Evolutionary conservation across 1,140 invertebrate genomes (phyloP), one percentile per base, ranked within the genome.

Genomic region (Manduca sexta): DNA sequence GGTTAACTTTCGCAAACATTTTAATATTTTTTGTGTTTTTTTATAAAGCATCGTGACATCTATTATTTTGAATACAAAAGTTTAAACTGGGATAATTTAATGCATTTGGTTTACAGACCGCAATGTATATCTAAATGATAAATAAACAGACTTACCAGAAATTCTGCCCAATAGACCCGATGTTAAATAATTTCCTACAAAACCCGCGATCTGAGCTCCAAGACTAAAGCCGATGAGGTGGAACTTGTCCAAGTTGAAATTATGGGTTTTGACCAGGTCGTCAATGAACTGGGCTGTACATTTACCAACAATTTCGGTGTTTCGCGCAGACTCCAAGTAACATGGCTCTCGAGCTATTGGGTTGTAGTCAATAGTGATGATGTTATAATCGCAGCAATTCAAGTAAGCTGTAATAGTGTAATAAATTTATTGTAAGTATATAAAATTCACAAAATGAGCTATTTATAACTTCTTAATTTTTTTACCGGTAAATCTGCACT

Each of bases 191-290:
- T 93, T 92, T 0, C 93, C 92, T 14, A 93, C 91, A 54, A 92
- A 93, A 0, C 95, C 96, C 0, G 95, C 93, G 2, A 93, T 89
- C 57, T 98, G 95, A 0, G 92, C 95, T 0, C 97, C 97, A 7
- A 98, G 88, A 69, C 95, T 97, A 75, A 97, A 97, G 0, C 96
- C 97, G 56, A 98, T 94, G 2, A 97, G 75, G 69, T 98, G 96
- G 49, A 95, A 87, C 40, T 79, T 85, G n/a, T 86, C 62, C 15
- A 93, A 68, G 0, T 80, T 44, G 1, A 93, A 87, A 1, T 88
- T 87, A 30, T 86, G 75, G 0, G 80, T 77, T 2, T 79, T 75
- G 16, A 91, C 84, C 34, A 93, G 65, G 59, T 88, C 88, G 45
- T 91, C 89, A 7, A 93, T 85, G 44, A 93, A 87, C 52, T 88